A percentile compares a stretch with the other conserved stretches of the same genome.
phyloP scores from a whole-genome alignment of 2,113 vertebrate species.

The Rafetus swinhoei region DNA sequence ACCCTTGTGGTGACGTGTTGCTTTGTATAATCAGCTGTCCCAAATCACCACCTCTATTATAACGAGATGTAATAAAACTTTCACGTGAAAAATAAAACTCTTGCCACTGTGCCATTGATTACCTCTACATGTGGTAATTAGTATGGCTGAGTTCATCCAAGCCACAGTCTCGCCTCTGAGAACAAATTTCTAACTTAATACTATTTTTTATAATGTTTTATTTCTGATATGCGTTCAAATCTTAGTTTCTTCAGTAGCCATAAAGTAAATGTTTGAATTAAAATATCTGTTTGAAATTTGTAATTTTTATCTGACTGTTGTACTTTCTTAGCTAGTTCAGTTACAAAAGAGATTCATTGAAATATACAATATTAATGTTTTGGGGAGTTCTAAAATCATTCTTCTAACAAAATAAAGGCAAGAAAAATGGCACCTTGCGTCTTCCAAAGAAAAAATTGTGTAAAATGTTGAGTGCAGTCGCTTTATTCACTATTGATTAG shows the following conservation, averaged over 20 bases:
- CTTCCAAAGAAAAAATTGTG: not conserved
- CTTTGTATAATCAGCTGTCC: not conserved
- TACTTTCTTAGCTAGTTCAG: not conserved
- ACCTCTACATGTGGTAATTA: not conserved
- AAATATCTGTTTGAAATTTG: not conserved
- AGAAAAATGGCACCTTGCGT: not conserved
- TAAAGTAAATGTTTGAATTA: no score
- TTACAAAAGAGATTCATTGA: not conserved
- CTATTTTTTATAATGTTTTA: not conserved
- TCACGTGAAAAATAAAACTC: not conserved
- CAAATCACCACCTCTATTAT: not conserved
- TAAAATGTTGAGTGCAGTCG: not conserved
- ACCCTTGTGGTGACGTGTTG: not conserved
- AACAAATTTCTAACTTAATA: not conserved
- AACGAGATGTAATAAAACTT: not conserved
- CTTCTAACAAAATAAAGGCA: not conserved
- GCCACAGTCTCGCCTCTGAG: not conserved
- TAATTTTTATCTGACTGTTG: not conserved
- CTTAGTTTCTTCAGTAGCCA: no score
- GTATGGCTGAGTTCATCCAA: not conserved
- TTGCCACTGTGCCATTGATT: not conserved
- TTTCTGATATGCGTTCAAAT: not conserved
- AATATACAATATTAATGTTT: not conserved
- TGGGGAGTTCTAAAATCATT: not conserved
- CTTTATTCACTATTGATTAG: not conserved